A percentile compares a stretch with the other conserved stretches of the same genome.
Evolutionary conservation across 2,113 vertebrate genomes (phyloP).

Genomic region (Beaufortia kweichowensis): DNA sequence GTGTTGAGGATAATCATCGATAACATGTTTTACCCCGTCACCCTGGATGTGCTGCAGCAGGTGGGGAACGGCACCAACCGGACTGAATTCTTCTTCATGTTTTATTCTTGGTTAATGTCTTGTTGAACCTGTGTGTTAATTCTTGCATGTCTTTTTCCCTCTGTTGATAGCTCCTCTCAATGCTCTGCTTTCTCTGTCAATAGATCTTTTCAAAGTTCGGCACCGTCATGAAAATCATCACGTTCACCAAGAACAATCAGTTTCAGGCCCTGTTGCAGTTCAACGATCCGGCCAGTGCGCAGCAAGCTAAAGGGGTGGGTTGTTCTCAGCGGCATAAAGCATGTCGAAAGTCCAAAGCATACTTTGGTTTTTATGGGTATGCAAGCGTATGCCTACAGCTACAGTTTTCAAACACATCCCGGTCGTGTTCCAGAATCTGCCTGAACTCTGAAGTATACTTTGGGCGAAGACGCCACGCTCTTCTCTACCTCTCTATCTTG

Average conservation of each 20-base stretch:
- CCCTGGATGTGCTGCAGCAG: conserved; percentile 97
- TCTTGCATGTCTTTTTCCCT: conserved; percentile 40
- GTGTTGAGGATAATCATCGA: conserved; percentile 98
- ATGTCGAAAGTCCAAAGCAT: not conserved
- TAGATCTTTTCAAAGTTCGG: conserved; percentile 99
- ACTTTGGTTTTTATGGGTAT: not conserved
- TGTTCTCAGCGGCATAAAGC: conserved; percentile 6
- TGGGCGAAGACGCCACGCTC: not conserved
- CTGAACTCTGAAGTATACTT: no score
- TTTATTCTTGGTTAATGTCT: not conserved
- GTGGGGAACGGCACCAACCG: conserved; percentile 65
- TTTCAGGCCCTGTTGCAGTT: conserved; percentile 97
- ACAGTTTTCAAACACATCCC: no score
- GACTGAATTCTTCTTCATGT: no score
- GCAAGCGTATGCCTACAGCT: no score
- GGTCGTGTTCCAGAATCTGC: no score
- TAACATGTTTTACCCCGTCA: conserved; percentile 99
- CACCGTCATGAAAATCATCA: conserved; percentile 98
- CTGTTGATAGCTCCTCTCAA: conserved; percentile 48
- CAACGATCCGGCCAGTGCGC: conserved; percentile 90
- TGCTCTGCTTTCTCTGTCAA: conserved; percentile 61
- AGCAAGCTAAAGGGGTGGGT: conserved; percentile 95
- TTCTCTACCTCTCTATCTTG: not conserved
- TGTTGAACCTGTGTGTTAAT: conserved; percentile 40
- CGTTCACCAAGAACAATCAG: conserved; percentile 99